Evolutionary conservation across 2,797 vertebrate genomes (phyloP), one percentile per base, ranked within the genome.

Genomic region (Amphiprion clarkii): DNA sequence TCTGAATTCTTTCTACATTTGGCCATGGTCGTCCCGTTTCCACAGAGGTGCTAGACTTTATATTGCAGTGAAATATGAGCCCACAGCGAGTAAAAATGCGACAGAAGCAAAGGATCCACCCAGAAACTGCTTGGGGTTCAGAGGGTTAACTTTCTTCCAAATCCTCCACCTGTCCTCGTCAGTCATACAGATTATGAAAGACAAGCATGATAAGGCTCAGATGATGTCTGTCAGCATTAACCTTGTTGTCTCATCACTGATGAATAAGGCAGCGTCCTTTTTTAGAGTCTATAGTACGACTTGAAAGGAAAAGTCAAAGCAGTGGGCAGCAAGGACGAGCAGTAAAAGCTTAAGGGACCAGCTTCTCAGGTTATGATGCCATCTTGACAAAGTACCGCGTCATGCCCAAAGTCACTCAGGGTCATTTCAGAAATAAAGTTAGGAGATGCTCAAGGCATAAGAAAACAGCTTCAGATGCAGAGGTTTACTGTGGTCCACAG

Each of bases 381-480:
- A 63, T 87, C 55, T 61, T 83, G 77, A 85, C 79, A 74, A 83
- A 86, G 85, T 51, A 54, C 48, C 1, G 33, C 49, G 1, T 63
- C 68, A 5, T 3, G 44, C 57, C 49, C 73, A 86, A 78, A 79
- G 88, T 84, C 79, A 81, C 40, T 68, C 52, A 14, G 54, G 76
- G 81, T 80, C 75, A 66, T 42, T 62, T 69, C 19, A 52, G 27
- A 75, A 78, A 74, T 54, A 74, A 75, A 79, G 40, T 72, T 27
- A 0, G 54, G 56, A 71, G 62, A 56, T 6, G 51, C 68, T 71
- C 1, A 1, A 46, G 70, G 71, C 44, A 1, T n/a, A 36, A 40
- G 36, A 64, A 54, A 9, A 3, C 59, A 73, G 21, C 29, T 31
- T 70, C 13, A 59, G 61, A 56, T 51, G 67, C 63, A 71, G 51